These are phyloP conservation scores for Eumeta japonica DNA, from an alignment of 1,140 invertebrate species.

Conservation along the genomic window DNA sequence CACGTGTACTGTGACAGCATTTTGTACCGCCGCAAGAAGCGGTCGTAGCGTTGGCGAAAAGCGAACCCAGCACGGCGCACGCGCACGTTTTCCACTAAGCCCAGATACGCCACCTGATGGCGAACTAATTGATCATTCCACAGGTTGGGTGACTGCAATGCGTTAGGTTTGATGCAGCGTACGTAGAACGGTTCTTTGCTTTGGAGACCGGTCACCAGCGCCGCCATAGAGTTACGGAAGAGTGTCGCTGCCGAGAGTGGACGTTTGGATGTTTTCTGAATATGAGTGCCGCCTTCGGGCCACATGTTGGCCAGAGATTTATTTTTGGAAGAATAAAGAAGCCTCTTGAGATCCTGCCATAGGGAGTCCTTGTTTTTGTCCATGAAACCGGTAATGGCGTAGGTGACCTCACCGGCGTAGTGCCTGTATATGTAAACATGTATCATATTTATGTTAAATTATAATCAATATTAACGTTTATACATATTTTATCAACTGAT, in stretches of 20 bases:
- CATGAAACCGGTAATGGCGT: slow-evolving; percentile 85
- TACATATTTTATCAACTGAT: slow-evolving; percentile 4
- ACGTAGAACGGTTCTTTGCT: slow-evolving; percentile 96
- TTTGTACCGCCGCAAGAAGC: slow-evolving; percentile 87
- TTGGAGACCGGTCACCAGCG: slow-evolving; percentile 82
- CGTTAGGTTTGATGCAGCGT: slow-evolving; percentile 95
- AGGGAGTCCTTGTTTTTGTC: slow-evolving; percentile 96
- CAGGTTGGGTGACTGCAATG: slow-evolving; percentile 79
- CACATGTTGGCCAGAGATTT: slow-evolving; percentile 82
- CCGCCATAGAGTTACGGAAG: slow-evolving; percentile 93
- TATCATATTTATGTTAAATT: too few relatives aligned
- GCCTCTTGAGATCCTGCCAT: slow-evolving; percentile 93
- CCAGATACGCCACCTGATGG: slow-evolving; percentile 90
- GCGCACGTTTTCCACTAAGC: slow-evolving; percentile 89
- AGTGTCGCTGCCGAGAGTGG: slow-evolving; percentile 89
- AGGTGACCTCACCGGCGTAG: slow-evolving; percentile 95
- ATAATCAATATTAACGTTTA: slow-evolving; percentile 3
- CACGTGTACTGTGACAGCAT: slow-evolving; percentile 93
- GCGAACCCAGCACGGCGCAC: slow-evolving; percentile 93
- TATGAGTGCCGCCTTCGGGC: slow-evolving; percentile 90
- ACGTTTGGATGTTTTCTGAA: slow-evolving; percentile 90
- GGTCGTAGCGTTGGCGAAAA: slow-evolving; percentile 84
- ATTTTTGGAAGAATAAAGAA: slow-evolving; percentile 82
- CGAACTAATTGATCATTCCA: slow-evolving; percentile 77
- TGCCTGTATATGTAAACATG: slow-evolving; percentile 60